phyloP scores from a whole-genome alignment of 2,113 vertebrate species.

The Potamarius usumacintae region DNA sequence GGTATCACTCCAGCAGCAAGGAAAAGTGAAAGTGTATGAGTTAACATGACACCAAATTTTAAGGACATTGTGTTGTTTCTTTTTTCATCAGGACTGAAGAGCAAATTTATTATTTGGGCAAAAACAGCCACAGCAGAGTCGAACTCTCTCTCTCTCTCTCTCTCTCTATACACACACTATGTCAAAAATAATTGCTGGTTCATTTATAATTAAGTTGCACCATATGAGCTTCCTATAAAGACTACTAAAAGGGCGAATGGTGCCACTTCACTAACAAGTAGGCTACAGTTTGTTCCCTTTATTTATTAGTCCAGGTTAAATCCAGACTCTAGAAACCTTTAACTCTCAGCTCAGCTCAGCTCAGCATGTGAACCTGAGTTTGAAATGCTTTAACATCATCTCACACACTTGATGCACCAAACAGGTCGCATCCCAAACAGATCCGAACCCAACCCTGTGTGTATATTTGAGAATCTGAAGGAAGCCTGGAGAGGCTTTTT shows the following conservation, averaged over 20 bases:
- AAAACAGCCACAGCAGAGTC: not conserved
- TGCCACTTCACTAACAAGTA: not conserved
- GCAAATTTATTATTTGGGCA: not conserved
- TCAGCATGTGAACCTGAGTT: not conserved
- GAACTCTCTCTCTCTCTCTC: not conserved
- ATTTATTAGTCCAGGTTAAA: not conserved
- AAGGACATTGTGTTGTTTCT: not conserved
- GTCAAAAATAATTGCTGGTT: not conserved
- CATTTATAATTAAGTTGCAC: not conserved
- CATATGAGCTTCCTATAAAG: not conserved
- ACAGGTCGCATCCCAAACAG: not conserved
- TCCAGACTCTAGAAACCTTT: not conserved
- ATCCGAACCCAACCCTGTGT: not conserved
- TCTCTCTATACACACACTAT: not conserved
- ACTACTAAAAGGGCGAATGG: not conserved
- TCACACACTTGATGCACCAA: not conserved
- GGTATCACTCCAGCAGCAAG: not conserved
- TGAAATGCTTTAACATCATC: not conserved
- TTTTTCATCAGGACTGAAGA: not conserved
- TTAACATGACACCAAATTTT: not conserved
- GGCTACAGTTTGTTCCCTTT: not conserved
- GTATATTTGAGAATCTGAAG: not conserved
- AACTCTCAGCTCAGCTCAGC: not conserved
- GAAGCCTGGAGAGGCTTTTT: not conserved
- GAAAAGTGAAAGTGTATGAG: not conserved